phyloP scores from a whole-genome alignment of 2,797 vertebrate species.

The Sarcoramphus papa region DNA sequence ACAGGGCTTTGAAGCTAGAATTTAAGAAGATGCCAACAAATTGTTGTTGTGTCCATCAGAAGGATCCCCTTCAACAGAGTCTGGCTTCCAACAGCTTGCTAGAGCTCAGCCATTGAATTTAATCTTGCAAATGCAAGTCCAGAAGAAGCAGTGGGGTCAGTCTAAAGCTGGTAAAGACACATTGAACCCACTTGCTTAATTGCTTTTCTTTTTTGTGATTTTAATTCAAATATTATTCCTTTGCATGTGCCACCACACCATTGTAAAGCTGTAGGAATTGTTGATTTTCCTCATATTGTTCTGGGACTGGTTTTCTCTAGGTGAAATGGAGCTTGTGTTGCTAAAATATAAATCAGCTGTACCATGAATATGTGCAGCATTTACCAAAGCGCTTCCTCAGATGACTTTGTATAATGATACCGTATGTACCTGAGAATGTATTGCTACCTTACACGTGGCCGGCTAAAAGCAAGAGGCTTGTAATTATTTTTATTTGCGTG shows the following conservation, averaged over 20 bases:
- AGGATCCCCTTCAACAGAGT: neutral
- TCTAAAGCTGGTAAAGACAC: neutral
- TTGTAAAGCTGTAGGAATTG: neutral
- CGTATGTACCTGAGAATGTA: rapidly evolving
- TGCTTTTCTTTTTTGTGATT: neutral
- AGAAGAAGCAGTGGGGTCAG: neutral
- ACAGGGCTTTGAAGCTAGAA: neutral
- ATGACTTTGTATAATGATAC: neutral
- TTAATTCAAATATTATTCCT: neutral
- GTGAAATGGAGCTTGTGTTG: neutral
- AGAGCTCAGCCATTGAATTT: neutral
- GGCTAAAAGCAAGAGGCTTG: neutral
- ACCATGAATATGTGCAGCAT: neutral
- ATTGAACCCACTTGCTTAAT: neutral
- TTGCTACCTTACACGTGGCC: neutral
- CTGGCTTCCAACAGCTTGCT: neutral
- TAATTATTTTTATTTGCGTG: neutral
- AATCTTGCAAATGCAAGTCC: neutral
- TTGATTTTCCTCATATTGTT: neutral
- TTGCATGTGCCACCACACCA: neutral
- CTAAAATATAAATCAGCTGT: neutral
- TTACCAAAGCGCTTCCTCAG: neutral
- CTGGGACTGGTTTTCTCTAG: neutral
- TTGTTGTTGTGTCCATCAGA: neutral
- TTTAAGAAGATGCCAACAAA: neutral